Conservation (phyloP, 2,113 vertebrate species). For the Galbula dea region DNA sequence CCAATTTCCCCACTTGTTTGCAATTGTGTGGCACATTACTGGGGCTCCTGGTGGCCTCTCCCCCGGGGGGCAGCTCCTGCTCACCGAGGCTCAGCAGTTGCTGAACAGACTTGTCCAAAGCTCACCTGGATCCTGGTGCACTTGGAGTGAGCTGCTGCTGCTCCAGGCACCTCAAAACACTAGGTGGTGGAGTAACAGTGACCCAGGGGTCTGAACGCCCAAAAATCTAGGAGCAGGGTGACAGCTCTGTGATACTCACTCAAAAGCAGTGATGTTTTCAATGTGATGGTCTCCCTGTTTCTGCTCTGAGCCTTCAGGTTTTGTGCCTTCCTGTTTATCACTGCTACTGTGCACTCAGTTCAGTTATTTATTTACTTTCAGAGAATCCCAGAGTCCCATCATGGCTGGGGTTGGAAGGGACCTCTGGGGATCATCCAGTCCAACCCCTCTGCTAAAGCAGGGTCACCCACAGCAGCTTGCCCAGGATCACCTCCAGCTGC, state of each 20-base stretch:
- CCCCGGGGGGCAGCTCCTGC: background rate
- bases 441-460: background rate
- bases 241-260: fast-evolving
- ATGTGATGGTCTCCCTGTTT: too few relatives aligned
- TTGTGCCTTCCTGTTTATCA: background rate
- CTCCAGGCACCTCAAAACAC: background rate
- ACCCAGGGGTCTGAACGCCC: background rate
- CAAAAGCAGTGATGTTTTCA: fast-evolving
- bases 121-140: background rate
- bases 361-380: fast-evolving
- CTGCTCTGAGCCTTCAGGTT: background rate
- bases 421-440: background rate
- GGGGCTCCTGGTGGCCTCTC: background rate
- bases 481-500: background rate
- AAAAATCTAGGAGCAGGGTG: fast-evolving
- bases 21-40: background rate
- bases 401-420: background rate
- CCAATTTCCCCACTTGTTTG: background rate
- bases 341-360: fast-evolving
- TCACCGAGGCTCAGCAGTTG: background rate
- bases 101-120: background rate
- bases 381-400: background rate
- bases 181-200: background rate
- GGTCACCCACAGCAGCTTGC: background rate
- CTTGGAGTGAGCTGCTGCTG: background rate